phyloP scores from a whole-genome alignment of 2,888 invertebrate genomes.

The Gandaritis pyraliata region DNA sequence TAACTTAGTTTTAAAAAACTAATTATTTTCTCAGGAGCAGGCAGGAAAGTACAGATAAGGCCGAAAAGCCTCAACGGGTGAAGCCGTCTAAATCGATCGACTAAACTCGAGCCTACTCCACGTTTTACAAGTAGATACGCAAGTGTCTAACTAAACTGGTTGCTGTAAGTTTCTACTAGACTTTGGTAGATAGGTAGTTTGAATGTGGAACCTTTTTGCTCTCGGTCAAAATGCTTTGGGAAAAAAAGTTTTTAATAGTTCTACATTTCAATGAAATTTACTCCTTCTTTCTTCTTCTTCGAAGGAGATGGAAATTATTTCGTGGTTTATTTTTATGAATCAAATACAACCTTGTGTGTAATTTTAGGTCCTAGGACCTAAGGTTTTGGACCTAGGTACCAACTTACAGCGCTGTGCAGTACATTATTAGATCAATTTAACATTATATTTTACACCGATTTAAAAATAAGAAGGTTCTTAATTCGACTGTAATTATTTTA shows the following conservation, averaged over 20 bases:
- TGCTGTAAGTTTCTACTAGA: constrained; percentile 62
- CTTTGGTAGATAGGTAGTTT: constrained; percentile 57
- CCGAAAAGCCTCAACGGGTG: constrained; percentile 66
- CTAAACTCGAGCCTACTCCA: constrained; percentile 50
- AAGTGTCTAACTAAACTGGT: constrained; percentile 39
- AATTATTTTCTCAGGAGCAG: constrained; percentile 62
- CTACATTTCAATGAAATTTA: no score
- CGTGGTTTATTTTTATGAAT: no score
- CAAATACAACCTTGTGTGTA: no score
- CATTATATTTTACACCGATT: no score
- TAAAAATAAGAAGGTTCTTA: no score
- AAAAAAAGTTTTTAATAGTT: neutral
- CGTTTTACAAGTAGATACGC: constrained; percentile 21
- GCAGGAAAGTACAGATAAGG: constrained; percentile 72
- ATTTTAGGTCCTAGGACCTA: no score
- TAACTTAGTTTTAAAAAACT: no score
- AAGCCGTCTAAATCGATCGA: constrained; percentile 82
- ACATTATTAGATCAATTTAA: no score
- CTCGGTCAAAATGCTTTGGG: constrained; percentile 35
- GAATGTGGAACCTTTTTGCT: constrained; percentile 47
- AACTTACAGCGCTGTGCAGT: no score
- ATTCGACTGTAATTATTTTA: neutral
- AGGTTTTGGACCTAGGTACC: no score
- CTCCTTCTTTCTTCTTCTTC: no score
- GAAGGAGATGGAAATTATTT: no score